phyloP scores from a whole-genome alignment of 2,113 vertebrate species.

The Prietella phreatophila region DNA sequence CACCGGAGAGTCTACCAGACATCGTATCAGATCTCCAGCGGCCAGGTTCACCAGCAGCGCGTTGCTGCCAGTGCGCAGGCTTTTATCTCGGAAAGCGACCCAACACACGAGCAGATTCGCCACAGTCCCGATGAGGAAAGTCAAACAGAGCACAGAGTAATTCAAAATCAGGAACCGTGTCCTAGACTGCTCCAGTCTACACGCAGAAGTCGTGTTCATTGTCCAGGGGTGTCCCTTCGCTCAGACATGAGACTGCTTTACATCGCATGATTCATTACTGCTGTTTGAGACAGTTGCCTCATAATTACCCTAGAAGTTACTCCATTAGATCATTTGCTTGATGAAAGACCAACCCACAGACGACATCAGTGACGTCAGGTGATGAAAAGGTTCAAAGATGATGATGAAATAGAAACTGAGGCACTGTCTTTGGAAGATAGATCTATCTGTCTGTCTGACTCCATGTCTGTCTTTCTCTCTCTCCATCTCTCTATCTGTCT shows the following conservation, averaged over 20 bases:
- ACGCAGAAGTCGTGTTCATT: conserved; percentile 32
- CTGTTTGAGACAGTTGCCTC: too few relatives aligned
- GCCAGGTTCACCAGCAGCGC: conserved; percentile 62
- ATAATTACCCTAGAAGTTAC: not conserved
- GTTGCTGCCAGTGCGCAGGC: conserved; percentile 63
- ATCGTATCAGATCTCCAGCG: conserved; percentile 62
- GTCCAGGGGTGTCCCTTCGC: not conserved
- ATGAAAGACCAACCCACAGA: not conserved
- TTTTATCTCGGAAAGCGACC: conserved; percentile 59
- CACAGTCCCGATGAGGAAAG: conserved; percentile 51
- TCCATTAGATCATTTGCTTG: not conserved
- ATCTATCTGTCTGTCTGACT: too few relatives aligned
- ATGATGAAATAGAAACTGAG: not conserved
- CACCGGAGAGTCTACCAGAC: conserved; percentile 60
- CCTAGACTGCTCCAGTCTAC: not conserved
- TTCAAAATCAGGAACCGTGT: conserved; percentile 52
- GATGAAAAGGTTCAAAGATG: too few relatives aligned
- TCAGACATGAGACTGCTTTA: not conserved
- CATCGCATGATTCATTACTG: not conserved
- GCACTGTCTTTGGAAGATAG: not conserved
- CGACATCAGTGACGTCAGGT: not conserved
- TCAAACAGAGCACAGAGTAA: conserved; percentile 51
- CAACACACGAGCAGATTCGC: conserved; percentile 66
- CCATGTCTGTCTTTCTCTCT: too few relatives aligned
- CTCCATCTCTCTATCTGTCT: too few relatives aligned